Percentiles rank a stretch among this genome's conserved stretches.
Evolutionary conservation across 2,888 invertebrate species (phyloP).

Genomic region (Melipona bicolor): DNA sequence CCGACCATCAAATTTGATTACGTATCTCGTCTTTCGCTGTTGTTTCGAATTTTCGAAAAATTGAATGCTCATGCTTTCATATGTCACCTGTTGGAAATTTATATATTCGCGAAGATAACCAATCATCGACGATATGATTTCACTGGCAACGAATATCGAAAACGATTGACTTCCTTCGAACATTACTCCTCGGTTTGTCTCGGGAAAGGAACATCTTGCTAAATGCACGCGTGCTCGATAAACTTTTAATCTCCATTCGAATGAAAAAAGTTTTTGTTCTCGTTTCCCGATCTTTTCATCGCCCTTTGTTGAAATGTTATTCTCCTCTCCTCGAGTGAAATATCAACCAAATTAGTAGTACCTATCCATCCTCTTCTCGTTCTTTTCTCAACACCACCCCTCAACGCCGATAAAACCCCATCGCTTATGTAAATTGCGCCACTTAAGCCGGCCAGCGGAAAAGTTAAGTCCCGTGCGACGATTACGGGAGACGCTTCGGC

Average conservation of each 20-base stretch:
- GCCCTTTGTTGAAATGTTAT: neutral
- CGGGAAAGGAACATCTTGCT: too few relatives aligned
- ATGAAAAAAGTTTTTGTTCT: too few relatives aligned
- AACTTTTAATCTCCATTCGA: too few relatives aligned
- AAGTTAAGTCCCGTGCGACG: constrained; percentile 1
- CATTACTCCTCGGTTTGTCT: neutral
- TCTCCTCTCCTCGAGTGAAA: neutral
- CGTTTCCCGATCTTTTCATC: too few relatives aligned
- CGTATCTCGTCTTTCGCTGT: neutral
- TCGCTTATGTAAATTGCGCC: constrained; percentile 9
- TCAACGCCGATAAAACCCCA: neutral
- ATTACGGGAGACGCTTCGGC: constrained; percentile 19
- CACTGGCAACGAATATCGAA: neutral
- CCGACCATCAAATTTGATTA: neutral
- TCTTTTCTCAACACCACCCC: neutral
- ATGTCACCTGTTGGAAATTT: too few relatives aligned
- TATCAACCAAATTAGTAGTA: neutral
- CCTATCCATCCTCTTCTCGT: too few relatives aligned
- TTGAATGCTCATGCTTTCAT: neutral
- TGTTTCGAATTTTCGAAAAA: neutral
- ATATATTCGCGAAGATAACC: neutral
- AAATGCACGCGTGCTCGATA: too few relatives aligned
- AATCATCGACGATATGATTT: neutral
- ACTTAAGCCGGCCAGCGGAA: constrained; percentile 12
- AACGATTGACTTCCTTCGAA: constrained; percentile 7